Base-by-base conservation (phyloP, 2,888 invertebrate genomes). In the Microctonus aethiopoides region DNA sequence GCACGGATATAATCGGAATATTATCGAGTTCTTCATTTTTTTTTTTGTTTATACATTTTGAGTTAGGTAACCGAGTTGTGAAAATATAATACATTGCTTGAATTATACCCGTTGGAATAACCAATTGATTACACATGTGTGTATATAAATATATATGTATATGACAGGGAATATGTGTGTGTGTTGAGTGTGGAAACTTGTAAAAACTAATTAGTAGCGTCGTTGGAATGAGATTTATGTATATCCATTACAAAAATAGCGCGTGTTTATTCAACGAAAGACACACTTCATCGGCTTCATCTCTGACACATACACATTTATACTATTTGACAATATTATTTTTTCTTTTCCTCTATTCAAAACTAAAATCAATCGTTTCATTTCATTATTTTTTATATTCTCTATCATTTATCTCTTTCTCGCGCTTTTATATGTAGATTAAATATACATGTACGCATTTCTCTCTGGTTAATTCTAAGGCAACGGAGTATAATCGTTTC, bases 131-230 rank as follows among this genome's bases (percentile, higher is more conserved):
- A n/a, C n/a, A n/a, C n/a, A n/a, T n/a, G n/a, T n/a, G n/a, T n/a
- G n/a, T n/a, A n/a, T n/a, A n/a, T n/a, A n/a, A n/a, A n/a, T n/a
- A n/a, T n/a, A n/a, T n/a, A n/a, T n/a, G n/a, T n/a, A n/a, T n/a
- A n/a, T n/a, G n/a, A n/a, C n/a, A n/a, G n/a, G n/a, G n/a, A n/a
- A n/a, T n/a, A n/a, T n/a, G n/a, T n/a, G n/a, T n/a, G n/a, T n/a
- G n/a, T 56, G 26, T 56, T n/a, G 26, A 56, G 13, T 57, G 57
- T 57, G 29, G 57, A 57, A 32, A 62, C 74, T 78, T 77, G 75
- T 74, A 75, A 62, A 80, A 81, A 80, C 81, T 79, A 80, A 81
- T 81, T 81, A 81, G 77, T 61, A 32, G 59, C 46, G 56, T 62
- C 51, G 60, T 65, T 51, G 36, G 56, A 36, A 57, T 61, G 46